A percentile compares a stretch with the other conserved stretches of the same genome.
phyloP scores from a whole-genome alignment of 1,140 invertebrate genomes.

The Bombus sylvicola region DNA sequence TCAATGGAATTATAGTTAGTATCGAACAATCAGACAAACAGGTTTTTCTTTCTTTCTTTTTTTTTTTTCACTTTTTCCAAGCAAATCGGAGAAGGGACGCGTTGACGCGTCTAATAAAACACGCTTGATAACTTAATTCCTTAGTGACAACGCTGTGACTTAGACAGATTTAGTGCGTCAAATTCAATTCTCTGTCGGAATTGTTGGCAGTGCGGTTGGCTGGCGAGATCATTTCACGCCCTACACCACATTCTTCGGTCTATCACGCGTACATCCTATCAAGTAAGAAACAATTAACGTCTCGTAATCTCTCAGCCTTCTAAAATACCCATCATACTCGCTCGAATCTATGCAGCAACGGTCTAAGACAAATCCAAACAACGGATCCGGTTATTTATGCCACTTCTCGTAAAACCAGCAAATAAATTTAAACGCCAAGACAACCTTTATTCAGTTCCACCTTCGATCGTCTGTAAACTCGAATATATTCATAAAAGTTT shows the following conservation, averaged over 20 bases:
- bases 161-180: constrained; percentile 16
- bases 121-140: constrained; percentile 2
- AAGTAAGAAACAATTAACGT: constrained; percentile 15
- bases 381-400: neutral
- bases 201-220: constrained; percentile 33
- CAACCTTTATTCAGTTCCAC: neutral
- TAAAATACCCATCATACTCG: neutral
- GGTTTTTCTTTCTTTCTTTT: neutral
- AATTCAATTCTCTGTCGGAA: constrained; percentile 26
- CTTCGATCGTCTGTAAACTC: neutral
- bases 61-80: neutral
- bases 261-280: neutral
- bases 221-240: neutral
- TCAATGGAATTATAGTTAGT: no score
- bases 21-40: neutral
- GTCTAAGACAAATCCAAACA: no score
- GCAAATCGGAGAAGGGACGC: neutral
- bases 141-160: neutral
- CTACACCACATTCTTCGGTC: neutral
- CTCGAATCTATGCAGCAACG: no score
- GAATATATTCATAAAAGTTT: neutral
- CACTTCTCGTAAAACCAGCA: neutral
- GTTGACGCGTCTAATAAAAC: neutral
- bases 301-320: neutral
- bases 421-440: neutral